Evolutionary conservation across 2,888 invertebrate genomes (phyloP), one percentile per base, ranked within the genome.

Genomic region (Strigamia transsilvanica): DNA sequence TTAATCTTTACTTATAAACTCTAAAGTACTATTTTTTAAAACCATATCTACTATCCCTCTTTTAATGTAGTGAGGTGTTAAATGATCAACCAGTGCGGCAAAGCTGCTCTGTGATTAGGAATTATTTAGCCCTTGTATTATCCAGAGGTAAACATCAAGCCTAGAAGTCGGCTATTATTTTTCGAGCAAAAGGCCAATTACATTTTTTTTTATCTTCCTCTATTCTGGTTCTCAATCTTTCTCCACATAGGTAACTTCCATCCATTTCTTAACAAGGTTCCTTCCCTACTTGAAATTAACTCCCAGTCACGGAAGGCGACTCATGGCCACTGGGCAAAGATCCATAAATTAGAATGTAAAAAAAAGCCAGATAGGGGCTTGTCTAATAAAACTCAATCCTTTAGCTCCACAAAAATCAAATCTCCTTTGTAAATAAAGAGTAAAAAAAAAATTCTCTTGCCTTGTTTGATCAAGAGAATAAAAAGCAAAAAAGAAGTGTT

Each of bases 231-330:
- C 73, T 73, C 73, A 73, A 73, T 73, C 27, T 73, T 27, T 73
- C 73, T 73, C 27, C 73, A 73, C 73, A 73, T 32, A 73, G 73
- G 73, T 73, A 73, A 73, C 73, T 73, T 73, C 73, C 73, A 73
- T 73, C 73, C 73, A 73, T 73, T 73, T 73, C 73, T 73, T 73
- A 73, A 73, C 73, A 73, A 73, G 73, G 73, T 73, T 73, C 73
- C 73, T 73, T 73, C 73, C 73, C 73, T 73, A 27, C 73, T 32
- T 32, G 32, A 73, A 73, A 73, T 73, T 73, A 73, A 73, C 73
- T 73, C 73, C 73, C 73, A 73, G 73, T 73, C 73, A 73, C 73
- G 73, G 73, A 73, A 73, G 73, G 73, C 23, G 32, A 73, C 73
- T 73, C 73, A 73, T 73, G 73, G 73, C 73, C 73, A 73, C 27